Evolutionary conservation across 2,888 invertebrate genomes (phyloP).

Genomic region (Kuschelorhynchus macadamiae): DNA sequence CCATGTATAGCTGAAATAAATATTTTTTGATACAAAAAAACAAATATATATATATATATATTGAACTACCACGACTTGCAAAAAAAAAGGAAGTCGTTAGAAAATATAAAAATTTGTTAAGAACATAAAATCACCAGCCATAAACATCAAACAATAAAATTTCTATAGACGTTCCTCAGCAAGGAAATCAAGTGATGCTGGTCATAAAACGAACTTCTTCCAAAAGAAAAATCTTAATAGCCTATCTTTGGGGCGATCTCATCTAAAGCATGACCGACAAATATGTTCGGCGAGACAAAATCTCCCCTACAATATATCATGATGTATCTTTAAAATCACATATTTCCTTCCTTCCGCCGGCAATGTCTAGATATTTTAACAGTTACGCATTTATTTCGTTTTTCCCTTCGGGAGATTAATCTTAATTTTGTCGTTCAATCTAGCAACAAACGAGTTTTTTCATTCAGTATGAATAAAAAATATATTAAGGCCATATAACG

Average conservation of each 20-base stretch:
- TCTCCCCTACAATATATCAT: constrained; percentile 28
- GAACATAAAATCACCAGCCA: constrained; percentile 30
- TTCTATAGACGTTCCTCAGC: constrained; percentile 16
- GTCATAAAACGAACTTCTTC: constrained; percentile 40
- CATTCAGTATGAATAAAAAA: too few relatives aligned
- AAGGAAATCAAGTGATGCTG: constrained; percentile 16
- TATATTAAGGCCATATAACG: too few relatives aligned
- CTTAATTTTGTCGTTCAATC: constrained; percentile 8
- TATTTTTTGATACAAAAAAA: too few relatives aligned
- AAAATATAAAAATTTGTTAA: constrained; percentile 9
- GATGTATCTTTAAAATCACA: constrained; percentile 18
- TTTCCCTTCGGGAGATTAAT: too few relatives aligned
- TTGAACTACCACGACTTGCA: neutral
- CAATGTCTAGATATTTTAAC: too few relatives aligned
- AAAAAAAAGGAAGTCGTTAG: neutral
- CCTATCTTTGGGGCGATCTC: constrained; percentile 15
- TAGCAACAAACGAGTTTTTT: too few relatives aligned
- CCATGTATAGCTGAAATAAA: too few relatives aligned
- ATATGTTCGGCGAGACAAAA: constrained; percentile 34
- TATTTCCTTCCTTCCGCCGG: constrained; percentile 12
- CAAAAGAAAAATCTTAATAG: constrained; percentile 27
- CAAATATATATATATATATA: too few relatives aligned
- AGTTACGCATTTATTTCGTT: too few relatives aligned
- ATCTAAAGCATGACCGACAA: constrained; percentile 39
- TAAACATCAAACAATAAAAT: constrained; percentile 39